These are phyloP conservation scores for Drosophila simulans DNA, from an alignment of 1,140 invertebrate genomes.

Conservation along the genomic window DNA sequence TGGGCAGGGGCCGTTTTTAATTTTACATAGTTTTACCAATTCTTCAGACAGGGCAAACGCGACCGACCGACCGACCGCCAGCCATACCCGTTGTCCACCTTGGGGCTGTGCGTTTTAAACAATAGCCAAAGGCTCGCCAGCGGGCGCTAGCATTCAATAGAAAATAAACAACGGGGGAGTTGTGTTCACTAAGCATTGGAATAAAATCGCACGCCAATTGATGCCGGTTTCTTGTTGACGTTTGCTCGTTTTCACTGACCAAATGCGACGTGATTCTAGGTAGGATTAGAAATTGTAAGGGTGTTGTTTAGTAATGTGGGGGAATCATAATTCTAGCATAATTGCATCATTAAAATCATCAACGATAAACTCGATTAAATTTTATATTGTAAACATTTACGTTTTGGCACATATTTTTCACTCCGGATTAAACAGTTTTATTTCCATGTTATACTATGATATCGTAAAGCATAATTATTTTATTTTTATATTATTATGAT, in stretches of 20 bases:
- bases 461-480: no score
- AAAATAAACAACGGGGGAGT: slow-evolving; percentile 1
- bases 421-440: no score
- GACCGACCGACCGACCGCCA: no score
- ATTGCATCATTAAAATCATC: no score
- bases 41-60: slow-evolving; percentile 3
- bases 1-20: slow-evolving; percentile 17
- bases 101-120: slow-evolving; percentile 34
- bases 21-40: slow-evolving; percentile 13
- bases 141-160: slow-evolving; percentile 14
- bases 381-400: no score
- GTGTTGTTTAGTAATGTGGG: no score
- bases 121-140: slow-evolving; percentile 12
- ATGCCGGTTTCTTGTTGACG: slow-evolving; percentile 3
- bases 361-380: no score
- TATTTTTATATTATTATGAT: no score
- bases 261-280: background rate
- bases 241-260: background rate
- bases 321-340: no score
- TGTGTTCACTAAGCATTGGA: slow-evolving; percentile 11
- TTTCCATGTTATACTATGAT: no score
- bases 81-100: background rate
- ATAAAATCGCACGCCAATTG: background rate
- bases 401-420: no score
- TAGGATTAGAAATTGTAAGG: no score